phyloP scores from a whole-genome alignment of 2,113 vertebrate species.

The Tragelaphus imberbis region DNA sequence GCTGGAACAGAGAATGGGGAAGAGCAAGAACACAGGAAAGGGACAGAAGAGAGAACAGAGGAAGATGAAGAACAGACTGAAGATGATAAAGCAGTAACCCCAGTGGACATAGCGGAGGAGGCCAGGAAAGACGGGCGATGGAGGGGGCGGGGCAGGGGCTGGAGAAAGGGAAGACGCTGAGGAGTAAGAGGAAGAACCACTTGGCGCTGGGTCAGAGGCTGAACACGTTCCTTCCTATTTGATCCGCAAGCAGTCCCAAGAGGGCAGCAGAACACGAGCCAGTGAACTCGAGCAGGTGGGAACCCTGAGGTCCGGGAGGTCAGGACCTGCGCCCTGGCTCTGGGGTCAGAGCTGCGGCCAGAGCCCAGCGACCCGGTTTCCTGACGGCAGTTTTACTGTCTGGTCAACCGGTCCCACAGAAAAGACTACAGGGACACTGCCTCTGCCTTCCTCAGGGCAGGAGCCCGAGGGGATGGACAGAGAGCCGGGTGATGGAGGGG shows the following conservation, averaged over 20 bases:
- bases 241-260: background rate
- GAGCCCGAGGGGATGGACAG: no score
- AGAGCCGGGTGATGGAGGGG: fast-evolving
- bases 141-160: fast-evolving
- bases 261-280: background rate
- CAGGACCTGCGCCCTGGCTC: no score
- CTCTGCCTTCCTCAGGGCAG: background rate
- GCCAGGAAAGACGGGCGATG: background rate
- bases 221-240: no score
- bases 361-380: background rate
- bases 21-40: background rate
- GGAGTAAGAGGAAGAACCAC: fast-evolving
- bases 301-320: background rate
- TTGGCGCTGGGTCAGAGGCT: fast-evolving
- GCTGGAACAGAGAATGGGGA: background rate
- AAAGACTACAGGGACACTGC: fast-evolving
- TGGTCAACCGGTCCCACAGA: background rate
- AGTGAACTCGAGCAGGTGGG: no score
- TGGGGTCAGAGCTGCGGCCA: fast-evolving
- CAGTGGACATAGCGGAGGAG: no score
- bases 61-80: background rate
- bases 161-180: background rate
- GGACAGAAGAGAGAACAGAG: background rate
- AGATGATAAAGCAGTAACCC: background rate
- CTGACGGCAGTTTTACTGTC: background rate